Evolutionary conservation across 2,113 vertebrate genomes (phyloP), one percentile per base, ranked within the genome.

Genomic region (Hirundichthys speculiger): DNA sequence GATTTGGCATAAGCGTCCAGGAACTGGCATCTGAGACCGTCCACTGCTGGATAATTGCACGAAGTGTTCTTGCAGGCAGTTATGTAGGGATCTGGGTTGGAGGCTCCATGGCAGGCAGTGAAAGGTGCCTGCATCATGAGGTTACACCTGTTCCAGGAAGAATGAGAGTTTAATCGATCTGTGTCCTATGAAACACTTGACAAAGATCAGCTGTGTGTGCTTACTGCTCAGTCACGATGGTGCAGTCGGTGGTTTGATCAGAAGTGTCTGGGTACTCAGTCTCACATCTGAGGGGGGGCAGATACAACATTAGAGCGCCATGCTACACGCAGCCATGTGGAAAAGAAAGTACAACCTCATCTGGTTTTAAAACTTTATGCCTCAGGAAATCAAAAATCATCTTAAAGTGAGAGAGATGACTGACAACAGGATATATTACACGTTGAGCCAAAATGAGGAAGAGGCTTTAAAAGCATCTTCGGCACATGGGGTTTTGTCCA

Each of bases 231-330:
- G 41, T 64, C 2, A 20, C 20, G 3, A 6, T 24, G 27, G 6
- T 39, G 47, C 65, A 64, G 53, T 48, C 13, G 65, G 62, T 64
- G 5, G 41, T 22, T 0, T 0, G 8, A 20, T 77, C 43, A 6
- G 13, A 2, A n/a, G 8, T 0, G 2, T 65, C 67, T 1, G 0
- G 6, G 34, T 49, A 40, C 13, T 11, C 2, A 1, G 2, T 5
- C 12, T 71, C 49, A 77, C 61, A 71, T 47, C 74, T 77, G 45
- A 19, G 20, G 34, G 63, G 0, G 10, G 12, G 38, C 16, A 62
- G 22, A 41, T 15, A 25, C 13, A 41, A 13, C 11, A 38, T 50
- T 21, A 41, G 30, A 14, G 5, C 11, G 20, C 4, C 13, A 49
- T 14, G 13, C 8, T 3, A 8, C 27, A 27, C 27, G 27, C 27